Base-by-base conservation (phyloP, 1,140 invertebrate genomes). In the Adoxophyes honmai region DNA sequence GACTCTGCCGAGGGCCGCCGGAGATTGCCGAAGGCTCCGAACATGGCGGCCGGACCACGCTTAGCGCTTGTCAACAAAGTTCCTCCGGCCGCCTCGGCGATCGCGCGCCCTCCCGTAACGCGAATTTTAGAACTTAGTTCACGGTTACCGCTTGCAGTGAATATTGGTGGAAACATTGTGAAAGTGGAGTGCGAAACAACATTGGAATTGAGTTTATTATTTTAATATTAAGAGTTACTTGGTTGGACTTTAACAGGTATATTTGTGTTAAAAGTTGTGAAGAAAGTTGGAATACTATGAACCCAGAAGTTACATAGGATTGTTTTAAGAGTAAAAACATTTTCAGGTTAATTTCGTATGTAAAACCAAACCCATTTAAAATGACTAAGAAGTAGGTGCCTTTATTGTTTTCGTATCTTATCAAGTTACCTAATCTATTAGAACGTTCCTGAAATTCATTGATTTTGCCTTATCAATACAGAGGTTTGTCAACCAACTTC, bases 51-150 rank as follows among this genome's bases (percentile, higher is more conserved):
- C 65, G 55, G 62, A 60, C 74, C 71, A 73, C 72, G 73, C 64
- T 71, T 55, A 39, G 38, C 71, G 80, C 75, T 86, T 87, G 84
- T 86, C 82, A 87, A 87, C 84, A 87, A 86, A 86, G 74, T 86
- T 79, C 77, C 68, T 81, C 58, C 64, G 72, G 68, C 68, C 59
- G 55, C 71, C 60, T 52, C 55, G 62, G 62, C 55, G 68, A 72
- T 57, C 69, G 75, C 68, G 44, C 53, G 56, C 38, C 48, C 21
- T 57, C 34, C 9, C 33, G 51, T 52, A 34, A 11, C 14, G 11
- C 33, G n/a, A 11, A 7, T 11, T 21, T 48, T 18, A 48, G 18
- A 48, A 48, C 42, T 48, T 33, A 28, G 42, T 48, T 48, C 42
- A 28, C 21, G 42, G 18, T 48, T 5, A 16, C 15, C 10, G 42